Conservation (phyloP, 2,113 vertebrate genomes). For the Labeo rohita region DNA sequence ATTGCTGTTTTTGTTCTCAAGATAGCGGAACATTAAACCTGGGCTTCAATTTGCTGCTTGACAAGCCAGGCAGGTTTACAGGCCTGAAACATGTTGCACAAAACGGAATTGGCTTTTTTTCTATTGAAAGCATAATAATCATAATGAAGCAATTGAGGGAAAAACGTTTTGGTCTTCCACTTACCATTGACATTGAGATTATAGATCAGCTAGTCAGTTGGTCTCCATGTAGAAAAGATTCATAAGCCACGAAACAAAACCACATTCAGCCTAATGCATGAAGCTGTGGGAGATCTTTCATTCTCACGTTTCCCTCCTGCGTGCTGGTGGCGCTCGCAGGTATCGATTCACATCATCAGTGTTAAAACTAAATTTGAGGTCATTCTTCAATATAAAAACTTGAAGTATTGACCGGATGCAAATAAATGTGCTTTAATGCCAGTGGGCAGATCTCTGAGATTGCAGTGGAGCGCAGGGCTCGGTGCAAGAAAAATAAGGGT, state of each 20-base stretch:
- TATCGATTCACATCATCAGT: slow-evolving; percentile 17
- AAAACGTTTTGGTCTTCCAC: slow-evolving; percentile 61
- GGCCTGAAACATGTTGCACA: slow-evolving; percentile 51
- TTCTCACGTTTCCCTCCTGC: not conserved
- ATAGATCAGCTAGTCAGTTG: slow-evolving; percentile 36
- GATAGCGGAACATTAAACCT: slow-evolving; percentile 76
- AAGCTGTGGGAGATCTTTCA: not conserved
- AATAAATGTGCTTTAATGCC: slow-evolving; percentile 2
- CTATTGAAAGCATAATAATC: slow-evolving; percentile 63
- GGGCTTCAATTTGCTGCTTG: slow-evolving; percentile 73
- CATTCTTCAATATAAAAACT: not conserved
- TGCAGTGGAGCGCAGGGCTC: not conserved
- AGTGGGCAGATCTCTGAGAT: slow-evolving; percentile 13
- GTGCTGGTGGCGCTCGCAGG: not conserved
- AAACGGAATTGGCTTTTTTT: slow-evolving; percentile 8
- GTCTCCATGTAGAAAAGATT: slow-evolving; percentile 9
- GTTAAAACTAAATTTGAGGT: slow-evolving; percentile 9
- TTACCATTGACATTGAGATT: not conserved
- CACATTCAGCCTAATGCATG: slow-evolving; percentile 4
- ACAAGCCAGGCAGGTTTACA: slow-evolving; percentile 69
- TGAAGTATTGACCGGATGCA: slow-evolving; percentile 15
- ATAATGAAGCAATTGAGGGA: slow-evolving; percentile 63
- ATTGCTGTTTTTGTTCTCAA: slow-evolving; percentile 79
- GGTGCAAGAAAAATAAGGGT: slow-evolving; percentile 8
- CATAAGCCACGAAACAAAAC: slow-evolving; percentile 10